Evolutionary conservation across 2,797 vertebrate species (phyloP), one percentile per base, ranked within the genome.

Genomic region (Benthosema pterotum): DNA sequence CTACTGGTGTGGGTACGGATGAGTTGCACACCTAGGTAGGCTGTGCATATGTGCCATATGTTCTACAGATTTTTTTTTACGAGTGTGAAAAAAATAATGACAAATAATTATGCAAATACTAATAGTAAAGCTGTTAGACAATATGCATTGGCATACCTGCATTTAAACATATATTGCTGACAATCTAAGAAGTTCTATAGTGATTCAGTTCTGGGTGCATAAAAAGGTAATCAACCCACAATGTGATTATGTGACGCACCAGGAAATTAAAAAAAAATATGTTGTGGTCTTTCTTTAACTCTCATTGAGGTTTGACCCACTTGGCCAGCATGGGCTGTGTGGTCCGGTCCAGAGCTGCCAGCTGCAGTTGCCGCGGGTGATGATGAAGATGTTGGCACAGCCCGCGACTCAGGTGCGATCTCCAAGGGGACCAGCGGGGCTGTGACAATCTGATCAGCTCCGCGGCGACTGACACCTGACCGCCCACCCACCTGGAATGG

Each of bases 371-470:
- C 84, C 59, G 75, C 79, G 78, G 82, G 83, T 74, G 83, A 83
- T 75, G 87, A 91, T 88, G 86, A 89, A 90, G 88, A 88, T 74
- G 79, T 90, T 90, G 89, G 88, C 87, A 82, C 71, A 17, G 70
- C 75, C 71, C 8, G 53, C 28, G 72, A 67, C 87, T 92, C 89
- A 90, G 90, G 89, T 90, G 88, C 69, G 62, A 71, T 86, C 75
- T 78, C 86, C 81, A 63, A 71, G 79, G 82, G 75, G 80, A 84
- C 81, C 78, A 73, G 79, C 66, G 51, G 79, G 74, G 71, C 80
- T 72, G 80, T 81, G 82, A 84, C 85, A 80, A 83, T 82, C 88
- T 82, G 79, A 90, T 89, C 85, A 79, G 84, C 85, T 75, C 83
- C 59, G 50, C 60, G 69, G 82, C 73, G 84, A 84, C 82, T 81